phyloP scores from a whole-genome alignment of 2,888 invertebrate species.

The Callyntrura sp. region DNA sequence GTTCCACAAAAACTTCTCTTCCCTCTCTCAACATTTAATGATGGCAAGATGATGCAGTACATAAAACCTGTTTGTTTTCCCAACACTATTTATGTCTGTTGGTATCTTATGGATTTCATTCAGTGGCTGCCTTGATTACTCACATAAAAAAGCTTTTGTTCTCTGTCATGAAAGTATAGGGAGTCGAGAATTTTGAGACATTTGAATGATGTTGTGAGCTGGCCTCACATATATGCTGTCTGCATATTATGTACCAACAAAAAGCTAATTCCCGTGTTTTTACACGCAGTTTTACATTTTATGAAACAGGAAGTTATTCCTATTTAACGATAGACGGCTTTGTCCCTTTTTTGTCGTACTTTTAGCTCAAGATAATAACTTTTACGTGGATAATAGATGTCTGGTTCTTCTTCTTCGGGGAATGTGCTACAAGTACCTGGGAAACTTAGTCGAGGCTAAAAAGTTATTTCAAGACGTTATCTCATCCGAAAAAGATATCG shows the following conservation, averaged over 20 bases:
- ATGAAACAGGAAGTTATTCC: constrained; percentile 12
- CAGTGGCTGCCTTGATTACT: constrained; percentile 68
- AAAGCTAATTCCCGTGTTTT: no score
- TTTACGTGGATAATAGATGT: constrained; percentile 90
- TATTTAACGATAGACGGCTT: constrained; percentile 56
- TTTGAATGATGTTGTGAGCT: no score
- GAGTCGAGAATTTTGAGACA: no score
- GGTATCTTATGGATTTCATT: constrained; percentile 66
- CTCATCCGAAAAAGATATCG: constrained; percentile 90
- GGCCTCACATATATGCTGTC: no score
- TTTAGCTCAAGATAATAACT: constrained; percentile 79
- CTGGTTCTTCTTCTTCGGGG: constrained; percentile 93
- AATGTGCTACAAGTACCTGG: constrained; percentile 92
- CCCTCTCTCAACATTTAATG: neutral
- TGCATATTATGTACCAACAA: no score
- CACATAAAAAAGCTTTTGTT: constrained; percentile 61
- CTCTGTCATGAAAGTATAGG: no score
- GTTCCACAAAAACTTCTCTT: no score
- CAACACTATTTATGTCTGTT: constrained; percentile 31
- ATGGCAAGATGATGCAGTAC: neutral
- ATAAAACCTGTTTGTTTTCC: constrained; percentile 48
- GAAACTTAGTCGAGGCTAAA: constrained; percentile 91
- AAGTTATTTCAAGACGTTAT: constrained; percentile 90
- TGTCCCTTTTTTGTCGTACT: constrained; percentile 20
- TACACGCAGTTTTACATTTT: constrained; percentile 1